Conservation (phyloP, 2,797 vertebrate genomes). For the Hemibagrus guttatus region DNA sequence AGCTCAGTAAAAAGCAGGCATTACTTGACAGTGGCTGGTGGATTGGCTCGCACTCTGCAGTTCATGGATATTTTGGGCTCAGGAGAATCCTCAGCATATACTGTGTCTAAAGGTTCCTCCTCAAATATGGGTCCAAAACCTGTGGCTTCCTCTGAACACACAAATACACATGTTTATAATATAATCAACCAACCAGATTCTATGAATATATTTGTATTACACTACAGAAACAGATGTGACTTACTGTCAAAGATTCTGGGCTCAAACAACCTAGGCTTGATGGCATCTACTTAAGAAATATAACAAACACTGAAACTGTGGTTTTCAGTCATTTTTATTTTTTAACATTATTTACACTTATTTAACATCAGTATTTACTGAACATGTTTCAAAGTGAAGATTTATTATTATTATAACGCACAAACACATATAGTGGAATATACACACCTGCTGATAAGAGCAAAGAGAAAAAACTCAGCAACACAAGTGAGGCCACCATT, state of each 20-base stretch:
- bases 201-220: neutral
- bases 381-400: neutral
- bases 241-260: slow-evolving; percentile 71
- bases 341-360: no score
- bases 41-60: slow-evolving; percentile 91
- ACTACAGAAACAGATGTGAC: slow-evolving; percentile 10
- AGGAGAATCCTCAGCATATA: slow-evolving; percentile 92
- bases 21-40: slow-evolving; percentile 90
- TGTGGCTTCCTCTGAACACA: slow-evolving; percentile 87
- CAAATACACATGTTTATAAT: neutral
- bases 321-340: neutral
- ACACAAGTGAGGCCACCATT: slow-evolving; percentile 65
- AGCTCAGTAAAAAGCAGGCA: neutral
- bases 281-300: slow-evolving; percentile 57
- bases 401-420: neutral
- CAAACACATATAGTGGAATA: neutral
- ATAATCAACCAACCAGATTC: neutral
- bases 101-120: slow-evolving; percentile 94
- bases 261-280: slow-evolving; percentile 71
- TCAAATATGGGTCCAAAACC: slow-evolving; percentile 97
- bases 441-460: slow-evolving; percentile 67
- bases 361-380: no score
- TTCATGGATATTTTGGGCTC: slow-evolving; percentile 95
- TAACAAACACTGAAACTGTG: neutral
- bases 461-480: slow-evolving; percentile 66